These are phyloP conservation scores for Arctocebus calabarensis DNA, from an alignment of 2,797 vertebrate species.

Conservation along the genomic window DNA sequence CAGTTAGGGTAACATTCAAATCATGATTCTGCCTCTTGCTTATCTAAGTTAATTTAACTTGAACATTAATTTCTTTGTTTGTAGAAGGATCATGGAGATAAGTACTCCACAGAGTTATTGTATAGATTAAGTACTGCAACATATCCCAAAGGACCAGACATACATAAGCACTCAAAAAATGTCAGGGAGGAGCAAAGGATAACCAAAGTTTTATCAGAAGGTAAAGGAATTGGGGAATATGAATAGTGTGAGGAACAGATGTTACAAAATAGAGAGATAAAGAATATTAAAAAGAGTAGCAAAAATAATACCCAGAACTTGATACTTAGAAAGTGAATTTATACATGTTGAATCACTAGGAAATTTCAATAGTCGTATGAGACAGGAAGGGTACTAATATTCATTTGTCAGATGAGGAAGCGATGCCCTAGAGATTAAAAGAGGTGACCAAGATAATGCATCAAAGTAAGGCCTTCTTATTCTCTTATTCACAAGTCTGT, in stretches of 20 bases:
- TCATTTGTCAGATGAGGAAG: constrained; percentile 16
- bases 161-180: background rate
- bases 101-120: background rate
- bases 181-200: background rate
- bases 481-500: background rate
- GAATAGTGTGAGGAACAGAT: background rate
- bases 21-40: background rate
- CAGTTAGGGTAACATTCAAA: background rate
- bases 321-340: background rate
- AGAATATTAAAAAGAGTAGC: background rate
- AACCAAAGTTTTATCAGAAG: constrained; percentile 14
- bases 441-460: background rate
- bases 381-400: background rate
- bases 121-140: background rate
- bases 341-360: background rate
- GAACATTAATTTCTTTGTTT: background rate
- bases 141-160: background rate
- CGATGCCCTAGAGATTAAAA: background rate
- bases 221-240: background rate
- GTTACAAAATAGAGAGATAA: background rate
- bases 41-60: constrained; percentile 18
- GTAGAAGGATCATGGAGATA: background rate
- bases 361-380: background rate
- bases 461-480: background rate
- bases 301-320: background rate